These are phyloP conservation scores for Zaprionus kolodkinae DNA, from an alignment of 1,140 invertebrate species.

Conservation along the genomic window DNA sequence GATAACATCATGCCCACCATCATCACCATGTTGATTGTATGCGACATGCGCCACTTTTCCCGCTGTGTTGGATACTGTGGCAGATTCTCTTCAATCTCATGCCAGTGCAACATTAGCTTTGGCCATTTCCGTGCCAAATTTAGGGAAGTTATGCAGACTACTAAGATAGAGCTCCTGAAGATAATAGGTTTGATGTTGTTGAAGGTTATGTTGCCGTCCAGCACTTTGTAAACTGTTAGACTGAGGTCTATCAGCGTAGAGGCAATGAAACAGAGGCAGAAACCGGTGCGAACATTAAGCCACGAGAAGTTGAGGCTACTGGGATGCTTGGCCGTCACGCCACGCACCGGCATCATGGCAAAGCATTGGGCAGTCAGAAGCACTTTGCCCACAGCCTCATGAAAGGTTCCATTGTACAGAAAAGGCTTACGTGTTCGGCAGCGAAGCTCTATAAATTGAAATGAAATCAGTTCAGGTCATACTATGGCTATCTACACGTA, in stretches of 20 bases:
- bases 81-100: conserved; percentile 67
- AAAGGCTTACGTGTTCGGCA: conserved; percentile 52
- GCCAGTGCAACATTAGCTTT: conserved; percentile 71
- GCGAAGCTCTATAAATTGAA: conserved; percentile 44
- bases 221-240: conserved; percentile 61
- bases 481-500: neutral
- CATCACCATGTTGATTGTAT: conserved; percentile 71
- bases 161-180: conserved; percentile 64
- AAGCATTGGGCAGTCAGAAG: conserved; percentile 76
- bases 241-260: conserved; percentile 44
- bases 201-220: conserved; percentile 68
- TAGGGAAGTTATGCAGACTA: conserved; percentile 54
- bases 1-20: conserved; percentile 76
- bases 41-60: conserved; percentile 65
- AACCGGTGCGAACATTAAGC: conserved; percentile 64
- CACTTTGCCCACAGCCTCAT: conserved; percentile 74
- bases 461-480: neutral
- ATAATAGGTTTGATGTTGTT: conserved; percentile 77
- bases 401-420: conserved; percentile 72
- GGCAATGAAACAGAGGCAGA: conserved; percentile 55
- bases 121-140: conserved; percentile 77
- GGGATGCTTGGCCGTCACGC: conserved; percentile 61
- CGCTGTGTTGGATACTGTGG: conserved; percentile 67
- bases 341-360: conserved; percentile 81
- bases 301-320: conserved; percentile 71